A percentile compares a stretch with the other conserved stretches of the same genome.
These are phyloP conservation scores for Lophotis ruficrista DNA, from an alignment of 2,113 vertebrate genomes.

Conservation along the genomic window DNA sequence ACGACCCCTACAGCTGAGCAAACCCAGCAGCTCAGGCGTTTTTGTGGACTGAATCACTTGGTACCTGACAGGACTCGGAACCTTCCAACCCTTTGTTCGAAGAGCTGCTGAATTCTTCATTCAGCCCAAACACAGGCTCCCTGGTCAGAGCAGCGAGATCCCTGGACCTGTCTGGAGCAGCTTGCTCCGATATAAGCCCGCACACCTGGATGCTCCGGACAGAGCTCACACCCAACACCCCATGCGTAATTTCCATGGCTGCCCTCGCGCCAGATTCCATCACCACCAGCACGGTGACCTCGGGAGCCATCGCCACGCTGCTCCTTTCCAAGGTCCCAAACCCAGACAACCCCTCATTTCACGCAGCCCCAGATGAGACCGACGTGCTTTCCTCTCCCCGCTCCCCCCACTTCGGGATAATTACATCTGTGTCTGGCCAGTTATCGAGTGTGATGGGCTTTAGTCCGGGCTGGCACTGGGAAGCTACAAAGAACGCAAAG, in stretches of 20 bases:
- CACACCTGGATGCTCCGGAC: not conserved
- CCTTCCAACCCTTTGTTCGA: not conserved
- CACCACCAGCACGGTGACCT: fast-evolving
- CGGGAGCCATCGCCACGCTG: fast-evolving
- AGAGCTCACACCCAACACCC: not conserved
- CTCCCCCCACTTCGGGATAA: not conserved
- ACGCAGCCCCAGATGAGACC: not conserved
- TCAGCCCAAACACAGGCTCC: not conserved
- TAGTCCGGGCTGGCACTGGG: not conserved
- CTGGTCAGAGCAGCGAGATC: not conserved
- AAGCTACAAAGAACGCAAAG: not conserved
- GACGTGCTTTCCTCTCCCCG: not conserved
- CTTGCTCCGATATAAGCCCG: fast-evolving
- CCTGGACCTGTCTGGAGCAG: not conserved
- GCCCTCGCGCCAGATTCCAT: fast-evolving
- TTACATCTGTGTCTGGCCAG: not conserved
- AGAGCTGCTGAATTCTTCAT: not conserved
- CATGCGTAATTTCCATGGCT: fast-evolving
- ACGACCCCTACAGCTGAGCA: not conserved
- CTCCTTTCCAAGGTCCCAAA: not conserved
- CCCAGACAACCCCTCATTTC: fast-evolving
- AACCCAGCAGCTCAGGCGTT: not conserved
- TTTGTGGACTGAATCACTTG: not conserved
- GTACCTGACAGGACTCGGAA: not conserved
- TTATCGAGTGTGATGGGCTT: not conserved